Percentiles rank a stretch among this genome's conserved stretches.
Evolutionary conservation across 2,797 vertebrate species (phyloP).

Genomic region (Chaetodon trifasciatus): DNA sequence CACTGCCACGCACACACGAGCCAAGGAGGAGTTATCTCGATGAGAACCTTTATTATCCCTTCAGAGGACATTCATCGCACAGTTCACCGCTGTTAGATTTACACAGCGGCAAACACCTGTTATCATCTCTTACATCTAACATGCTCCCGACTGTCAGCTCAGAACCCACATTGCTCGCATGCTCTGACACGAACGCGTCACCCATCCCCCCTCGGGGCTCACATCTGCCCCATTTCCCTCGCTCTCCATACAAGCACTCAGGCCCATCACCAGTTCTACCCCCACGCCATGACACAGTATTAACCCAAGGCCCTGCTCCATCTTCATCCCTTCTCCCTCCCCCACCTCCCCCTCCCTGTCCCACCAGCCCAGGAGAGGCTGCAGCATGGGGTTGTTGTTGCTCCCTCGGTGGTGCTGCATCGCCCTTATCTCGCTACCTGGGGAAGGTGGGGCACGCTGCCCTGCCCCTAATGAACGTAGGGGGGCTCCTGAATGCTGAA

Average conservation of each 20-base stretch:
- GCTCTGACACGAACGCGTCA: neutral
- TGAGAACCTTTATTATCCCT: constrained; percentile 46
- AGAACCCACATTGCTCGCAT: constrained; percentile 58
- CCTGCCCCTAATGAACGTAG: constrained; percentile 87
- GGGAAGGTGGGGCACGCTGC: constrained; percentile 90
- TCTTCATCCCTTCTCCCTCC: constrained; percentile 66
- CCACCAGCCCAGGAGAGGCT: constrained; percentile 68
- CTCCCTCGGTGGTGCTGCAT: constrained; percentile 71
- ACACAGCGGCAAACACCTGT: constrained; percentile 27
- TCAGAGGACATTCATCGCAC: constrained; percentile 58
- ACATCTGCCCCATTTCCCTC: constrained; percentile 75
- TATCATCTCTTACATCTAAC: constrained; percentile 28
- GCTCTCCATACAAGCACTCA: constrained; percentile 57
- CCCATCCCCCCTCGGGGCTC: constrained; percentile 30
- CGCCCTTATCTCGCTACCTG: constrained; percentile 87
- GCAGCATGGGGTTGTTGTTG: constrained; percentile 85
- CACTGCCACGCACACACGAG: constrained; percentile 51
- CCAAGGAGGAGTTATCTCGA: constrained; percentile 23
- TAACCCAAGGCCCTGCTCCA: constrained; percentile 65
- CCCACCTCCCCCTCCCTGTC: constrained; percentile 72
- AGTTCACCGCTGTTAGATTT: constrained; percentile 43
- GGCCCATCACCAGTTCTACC: neutral
- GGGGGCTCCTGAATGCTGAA: constrained; percentile 87
- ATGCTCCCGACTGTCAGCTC: constrained; percentile 71
- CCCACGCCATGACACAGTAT: constrained; percentile 21